Base-by-base conservation (phyloP, 2,113 vertebrate species). In the Myocastor coypus region DNA sequence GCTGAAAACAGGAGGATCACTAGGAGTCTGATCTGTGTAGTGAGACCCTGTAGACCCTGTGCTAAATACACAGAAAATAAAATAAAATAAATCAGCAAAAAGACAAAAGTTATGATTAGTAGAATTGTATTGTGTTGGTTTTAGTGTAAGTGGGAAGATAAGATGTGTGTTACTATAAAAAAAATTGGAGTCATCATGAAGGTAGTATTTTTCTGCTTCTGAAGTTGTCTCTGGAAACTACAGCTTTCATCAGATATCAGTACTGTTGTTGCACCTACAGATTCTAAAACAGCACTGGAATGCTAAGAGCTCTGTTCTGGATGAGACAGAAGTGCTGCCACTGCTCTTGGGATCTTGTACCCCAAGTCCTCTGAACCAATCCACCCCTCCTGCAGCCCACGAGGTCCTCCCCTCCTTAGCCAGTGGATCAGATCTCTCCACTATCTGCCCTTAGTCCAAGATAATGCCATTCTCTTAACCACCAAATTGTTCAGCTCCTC, bases 71-170 rank as follows among this genome's bases (percentile, higher is more conserved):
- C 19, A 19, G 16, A 57, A 19, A 57, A 57, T 57, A 55, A 55
- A 55, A 55, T 55, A 55, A 57, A 57, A 57, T 17, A 86, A 93
- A 85, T 10, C 73, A 7, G 1, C 80, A 91, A 32, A 66, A 61
- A 94, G 66, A 94, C 12, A 73, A 89, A 89, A 82, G 69, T 80
- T 3, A 52, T 95, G 85, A 71, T 28, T 46, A 75, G 37, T 87
- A 69, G 28, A 95, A 91, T 50, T 7, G 20, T 66, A 6, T 59
- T 5, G 61, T 95, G 10, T 73, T 96, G 64, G 20, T 28, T 95
- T 95, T 26, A n/a, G 30, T 5, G 82, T 83, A 4, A 3, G 3
- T 61, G 34, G 19, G 22, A 91, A 64, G 46, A 37, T 19, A 55
- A 32, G 19, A 8, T 34, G 86, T 81, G 6, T 92, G 42, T 97